phyloP scores from a whole-genome alignment of 2,888 invertebrate genomes.

The Ditylenchus weischeri region DNA sequence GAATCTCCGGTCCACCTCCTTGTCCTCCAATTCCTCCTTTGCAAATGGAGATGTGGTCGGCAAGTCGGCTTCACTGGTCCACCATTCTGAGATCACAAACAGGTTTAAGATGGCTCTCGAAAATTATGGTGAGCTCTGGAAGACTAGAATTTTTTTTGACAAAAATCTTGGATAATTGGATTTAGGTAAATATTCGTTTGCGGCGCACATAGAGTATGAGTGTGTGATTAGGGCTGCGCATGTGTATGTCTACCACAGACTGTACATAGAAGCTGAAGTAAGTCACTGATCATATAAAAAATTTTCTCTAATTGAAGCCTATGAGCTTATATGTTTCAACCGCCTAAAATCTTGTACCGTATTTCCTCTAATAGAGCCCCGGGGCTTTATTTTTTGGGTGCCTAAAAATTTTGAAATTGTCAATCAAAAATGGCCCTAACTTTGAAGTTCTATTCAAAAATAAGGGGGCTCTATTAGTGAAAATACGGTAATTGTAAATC shows the following conservation, averaged over 20 bases:
- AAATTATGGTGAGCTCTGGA: constrained; percentile 42
- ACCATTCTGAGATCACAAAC: constrained; percentile 39
- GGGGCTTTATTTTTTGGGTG: too few species aligned
- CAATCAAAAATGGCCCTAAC: too few species aligned
- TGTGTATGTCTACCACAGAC: constrained; percentile 39
- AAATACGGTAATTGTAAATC: too few species aligned
- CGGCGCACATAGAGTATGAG: constrained; percentile 54
- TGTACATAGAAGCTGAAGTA: constrained; percentile 51
- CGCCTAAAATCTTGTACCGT: too few species aligned
- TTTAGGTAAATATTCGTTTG: constrained; percentile 43
- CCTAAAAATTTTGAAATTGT: too few species aligned
- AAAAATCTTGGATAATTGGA: background rate
- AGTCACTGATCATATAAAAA: background rate
- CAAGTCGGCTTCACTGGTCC: constrained; percentile 4
- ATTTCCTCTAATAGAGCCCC: too few species aligned
- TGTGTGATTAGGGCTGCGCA: constrained; percentile 52
- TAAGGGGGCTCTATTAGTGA: too few species aligned
- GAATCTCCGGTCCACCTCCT: constrained; percentile 16
- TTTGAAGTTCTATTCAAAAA: too few species aligned
- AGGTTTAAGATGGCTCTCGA: constrained; percentile 51
- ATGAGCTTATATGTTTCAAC: too few species aligned
- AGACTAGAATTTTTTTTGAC: background rate
- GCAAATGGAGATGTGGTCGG: background rate
- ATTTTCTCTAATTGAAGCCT: too few species aligned
- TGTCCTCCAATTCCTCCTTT: constrained; percentile 3